Percentiles rank a stretch among this genome's conserved stretches.
Conservation (phyloP, 64 coral and sea anemone genomes). For the Pocillopora damicornis region DNA sequence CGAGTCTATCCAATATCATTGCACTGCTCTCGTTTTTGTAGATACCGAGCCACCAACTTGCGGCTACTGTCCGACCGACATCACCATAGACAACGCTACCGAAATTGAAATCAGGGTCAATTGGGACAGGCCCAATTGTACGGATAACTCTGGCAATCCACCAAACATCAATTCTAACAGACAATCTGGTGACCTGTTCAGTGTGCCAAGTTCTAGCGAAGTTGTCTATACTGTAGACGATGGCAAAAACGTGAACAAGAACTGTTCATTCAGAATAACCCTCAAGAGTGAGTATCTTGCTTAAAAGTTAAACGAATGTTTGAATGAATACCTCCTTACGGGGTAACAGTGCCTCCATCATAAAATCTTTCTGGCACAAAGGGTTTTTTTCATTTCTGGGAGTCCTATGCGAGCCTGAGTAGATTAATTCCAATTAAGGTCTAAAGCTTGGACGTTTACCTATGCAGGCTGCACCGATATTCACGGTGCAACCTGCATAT, state of each 20-base stretch:
- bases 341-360: no score
- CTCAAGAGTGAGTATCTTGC: constrained; percentile 31
- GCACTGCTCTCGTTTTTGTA: neutral
- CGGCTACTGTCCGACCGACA: constrained; percentile 15
- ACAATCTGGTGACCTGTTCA: neutral
- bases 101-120: neutral
- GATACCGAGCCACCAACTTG: constrained; percentile 54
- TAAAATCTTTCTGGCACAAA: no score
- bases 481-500: no score
- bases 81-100: neutral
- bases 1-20: neutral
- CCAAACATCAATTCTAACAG: neutral
- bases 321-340: no score
- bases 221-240: neutral
- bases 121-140: constrained; percentile 36
- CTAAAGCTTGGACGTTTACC: no score
- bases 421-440: no score
- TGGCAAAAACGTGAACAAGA: neutral
- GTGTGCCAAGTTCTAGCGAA: neutral
- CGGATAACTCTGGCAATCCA: constrained; percentile 40
- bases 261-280: constrained; percentile 40
- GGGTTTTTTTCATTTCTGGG: neutral
- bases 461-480: no score
- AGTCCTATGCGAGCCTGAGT: no score
- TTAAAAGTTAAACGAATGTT: no score